These are phyloP conservation scores for Plagodis dolabraria DNA, from an alignment of 2,888 invertebrate species.

Conservation along the genomic window DNA sequence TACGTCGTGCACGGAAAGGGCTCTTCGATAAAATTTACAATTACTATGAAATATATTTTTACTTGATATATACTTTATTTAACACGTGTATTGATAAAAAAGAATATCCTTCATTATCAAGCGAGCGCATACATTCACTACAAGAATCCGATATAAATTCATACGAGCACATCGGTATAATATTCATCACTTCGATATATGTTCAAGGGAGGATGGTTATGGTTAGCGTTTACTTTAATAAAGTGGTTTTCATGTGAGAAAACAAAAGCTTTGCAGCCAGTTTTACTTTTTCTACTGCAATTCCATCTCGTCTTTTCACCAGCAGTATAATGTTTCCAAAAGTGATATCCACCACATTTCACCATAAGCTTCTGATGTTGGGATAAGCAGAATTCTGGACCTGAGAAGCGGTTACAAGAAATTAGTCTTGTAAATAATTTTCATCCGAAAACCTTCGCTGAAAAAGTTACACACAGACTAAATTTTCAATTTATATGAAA, in stretches of 20 bases:
- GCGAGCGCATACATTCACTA: background rate
- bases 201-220: constrained; percentile 21
- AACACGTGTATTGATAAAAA: too few species aligned
- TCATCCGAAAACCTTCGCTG: too few species aligned
- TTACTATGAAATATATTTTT: too few species aligned
- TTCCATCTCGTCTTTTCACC: constrained; percentile 2
- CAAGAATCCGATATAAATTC: background rate
- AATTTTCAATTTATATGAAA: too few species aligned
- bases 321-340: background rate
- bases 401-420: background rate
- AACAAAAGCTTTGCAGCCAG: constrained; percentile 8
- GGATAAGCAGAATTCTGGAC: constrained; percentile 3
- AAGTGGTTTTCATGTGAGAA: background rate
- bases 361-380: constrained; percentile 4
- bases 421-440: too few species aligned
- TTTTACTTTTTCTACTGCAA: background rate
- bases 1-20: too few species aligned
- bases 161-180: background rate
- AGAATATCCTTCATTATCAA: too few species aligned
- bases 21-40: too few species aligned
- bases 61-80: too few species aligned
- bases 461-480: too few species aligned
- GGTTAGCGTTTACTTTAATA: constrained; percentile 7
- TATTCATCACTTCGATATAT: background rate
- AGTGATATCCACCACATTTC: constrained; percentile 5